Conservation (phyloP, 2,113 vertebrate genomes). For the Macroglossus sobrinus region DNA sequence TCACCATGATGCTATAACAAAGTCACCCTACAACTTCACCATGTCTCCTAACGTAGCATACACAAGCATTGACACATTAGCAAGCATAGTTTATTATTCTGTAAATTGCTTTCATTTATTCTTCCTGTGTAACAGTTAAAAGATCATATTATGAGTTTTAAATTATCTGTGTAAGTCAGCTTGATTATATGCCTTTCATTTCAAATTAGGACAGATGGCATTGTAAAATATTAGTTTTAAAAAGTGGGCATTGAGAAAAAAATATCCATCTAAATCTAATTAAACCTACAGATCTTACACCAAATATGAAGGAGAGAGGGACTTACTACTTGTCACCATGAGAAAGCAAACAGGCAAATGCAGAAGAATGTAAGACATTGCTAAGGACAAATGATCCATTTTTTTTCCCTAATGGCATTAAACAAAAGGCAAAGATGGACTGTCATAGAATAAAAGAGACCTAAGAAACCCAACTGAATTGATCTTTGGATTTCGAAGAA, state of each 20-base stretch:
- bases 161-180: neutral
- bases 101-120: neutral
- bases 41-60: neutral
- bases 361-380: neutral
- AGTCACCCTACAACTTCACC: neutral
- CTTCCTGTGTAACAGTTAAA: neutral
- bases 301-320: neutral
- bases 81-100: neutral
- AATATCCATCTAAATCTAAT: neutral
- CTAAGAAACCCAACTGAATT: neutral
- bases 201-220: neutral
- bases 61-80: neutral
- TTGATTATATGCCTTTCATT: neutral
- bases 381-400: neutral
- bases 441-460: neutral
- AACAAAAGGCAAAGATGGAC: neutral
- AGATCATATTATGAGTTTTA: neutral
- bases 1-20: neutral
- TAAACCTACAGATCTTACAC: neutral
- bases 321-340: neutral
- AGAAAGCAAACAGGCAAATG: neutral
- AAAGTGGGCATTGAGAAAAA: neutral
- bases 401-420: neutral
- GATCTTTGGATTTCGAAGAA: conserved; percentile 1
- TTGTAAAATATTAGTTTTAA: neutral